phyloP scores from a whole-genome alignment of 2,113 vertebrate genomes.

The Oryzias woworae region DNA sequence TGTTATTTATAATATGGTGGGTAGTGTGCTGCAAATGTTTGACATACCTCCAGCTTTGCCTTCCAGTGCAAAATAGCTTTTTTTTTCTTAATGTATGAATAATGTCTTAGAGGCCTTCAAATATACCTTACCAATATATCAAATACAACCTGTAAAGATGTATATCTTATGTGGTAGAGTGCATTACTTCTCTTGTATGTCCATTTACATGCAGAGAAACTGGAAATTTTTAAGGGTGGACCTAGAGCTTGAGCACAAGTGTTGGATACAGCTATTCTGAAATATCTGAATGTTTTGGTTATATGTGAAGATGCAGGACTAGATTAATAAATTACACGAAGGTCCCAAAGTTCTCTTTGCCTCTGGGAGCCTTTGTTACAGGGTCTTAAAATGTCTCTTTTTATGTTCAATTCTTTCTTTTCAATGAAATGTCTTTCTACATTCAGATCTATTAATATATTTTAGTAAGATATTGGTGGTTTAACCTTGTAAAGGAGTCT shows the following conservation, averaged over 20 bases:
- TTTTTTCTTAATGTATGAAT: constrained; percentile 20
- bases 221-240: constrained; percentile 27
- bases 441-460: constrained; percentile 77
- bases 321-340: constrained; percentile 24
- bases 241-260: constrained; percentile 27
- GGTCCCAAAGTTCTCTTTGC: constrained; percentile 37
- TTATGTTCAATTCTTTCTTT: constrained; percentile 59
- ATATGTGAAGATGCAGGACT: constrained; percentile 40
- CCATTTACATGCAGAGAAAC: constrained; percentile 23
- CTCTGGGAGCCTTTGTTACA: constrained; percentile 61
- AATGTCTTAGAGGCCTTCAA: constrained; percentile 58
- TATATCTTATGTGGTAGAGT: constrained; percentile 32
- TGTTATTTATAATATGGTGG: constrained; percentile 45
- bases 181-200: constrained; percentile 46
- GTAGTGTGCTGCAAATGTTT: constrained; percentile 27
- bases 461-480: constrained; percentile 72
- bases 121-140: constrained; percentile 37
- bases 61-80: constrained; percentile 45
- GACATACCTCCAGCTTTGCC: constrained; percentile 51
- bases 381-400: constrained; percentile 60
- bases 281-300: constrained; percentile 34
- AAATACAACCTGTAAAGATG: constrained; percentile 31
- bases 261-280: constrained; percentile 32
- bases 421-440: constrained; percentile 71
- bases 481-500: constrained; percentile 63